phyloP scores from a whole-genome alignment of 2,113 vertebrate genomes.

The Panurus biarmicus region DNA sequence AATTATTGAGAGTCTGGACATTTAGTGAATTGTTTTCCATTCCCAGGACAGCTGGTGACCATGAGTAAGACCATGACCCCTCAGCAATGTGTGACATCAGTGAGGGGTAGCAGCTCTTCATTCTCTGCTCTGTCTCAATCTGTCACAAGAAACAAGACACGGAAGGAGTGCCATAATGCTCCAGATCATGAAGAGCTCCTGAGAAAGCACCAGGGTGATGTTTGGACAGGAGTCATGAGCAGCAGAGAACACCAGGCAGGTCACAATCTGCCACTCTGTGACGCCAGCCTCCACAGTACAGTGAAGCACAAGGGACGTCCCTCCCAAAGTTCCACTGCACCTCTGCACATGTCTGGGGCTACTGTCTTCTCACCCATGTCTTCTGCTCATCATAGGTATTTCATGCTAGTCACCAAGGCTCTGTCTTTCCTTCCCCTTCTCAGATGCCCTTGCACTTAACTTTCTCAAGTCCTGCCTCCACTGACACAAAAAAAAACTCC shows the following conservation, averaged over 20 bases:
- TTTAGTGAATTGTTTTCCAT: not conserved
- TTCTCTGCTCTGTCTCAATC: not conserved
- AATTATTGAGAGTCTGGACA: not conserved
- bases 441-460: not conserved
- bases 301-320: not conserved
- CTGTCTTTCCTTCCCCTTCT: not conserved
- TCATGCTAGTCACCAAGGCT: not conserved
- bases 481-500: not conserved
- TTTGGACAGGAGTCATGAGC: not conserved
- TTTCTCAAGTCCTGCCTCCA: not conserved
- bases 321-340: not conserved
- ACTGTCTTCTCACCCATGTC: not conserved
- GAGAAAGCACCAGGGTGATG: not conserved
- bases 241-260: not conserved
- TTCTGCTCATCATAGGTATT: not conserved
- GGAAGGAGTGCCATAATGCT: not conserved
- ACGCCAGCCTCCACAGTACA: not conserved
- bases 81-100: not conserved
- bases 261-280: not conserved
- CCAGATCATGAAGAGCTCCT: not conserved
- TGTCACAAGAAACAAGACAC: not conserved
- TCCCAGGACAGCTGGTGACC: not conserved
- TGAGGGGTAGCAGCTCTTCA: not conserved
- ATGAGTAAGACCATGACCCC: not conserved
- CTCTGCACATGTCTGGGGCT: not conserved